These are phyloP conservation scores for Takifugu ocellatus DNA, from an alignment of 2,797 vertebrate genomes.

Conservation along the genomic window DNA sequence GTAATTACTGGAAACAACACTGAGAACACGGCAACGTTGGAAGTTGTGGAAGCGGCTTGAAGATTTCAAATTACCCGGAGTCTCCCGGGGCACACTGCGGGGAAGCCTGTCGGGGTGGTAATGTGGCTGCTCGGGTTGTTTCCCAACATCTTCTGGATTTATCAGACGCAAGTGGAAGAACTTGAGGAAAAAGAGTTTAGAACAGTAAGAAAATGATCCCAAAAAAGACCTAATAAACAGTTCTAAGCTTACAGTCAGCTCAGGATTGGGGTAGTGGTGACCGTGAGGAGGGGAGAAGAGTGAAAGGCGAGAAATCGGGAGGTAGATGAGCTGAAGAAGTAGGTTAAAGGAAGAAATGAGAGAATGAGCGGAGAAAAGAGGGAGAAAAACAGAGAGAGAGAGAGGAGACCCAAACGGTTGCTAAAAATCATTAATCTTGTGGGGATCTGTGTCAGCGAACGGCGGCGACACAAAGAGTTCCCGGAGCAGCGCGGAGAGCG, in stretches of 20 bases:
- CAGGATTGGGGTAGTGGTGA: constrained; percentile 22
- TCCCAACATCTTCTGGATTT: constrained; percentile 41
- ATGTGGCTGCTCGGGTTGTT: constrained; percentile 39
- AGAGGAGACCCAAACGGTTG: constrained; percentile 72
- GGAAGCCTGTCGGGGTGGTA: constrained; percentile 48
- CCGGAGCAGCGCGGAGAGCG: constrained; percentile 93
- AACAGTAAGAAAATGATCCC: background rate
- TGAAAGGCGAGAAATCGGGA: constrained; percentile 20
- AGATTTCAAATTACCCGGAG: constrained; percentile 66
- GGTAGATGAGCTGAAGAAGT: constrained; percentile 26
- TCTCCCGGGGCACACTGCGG: constrained; percentile 54
- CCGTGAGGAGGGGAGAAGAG: constrained; percentile 16
- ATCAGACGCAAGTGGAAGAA: constrained; percentile 13
- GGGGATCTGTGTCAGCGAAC: constrained; percentile 88
- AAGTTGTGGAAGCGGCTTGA: constrained; percentile 64
- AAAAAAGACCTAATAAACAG: constrained; percentile 1
- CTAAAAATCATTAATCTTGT: constrained; percentile 99
- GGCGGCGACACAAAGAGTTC: constrained; percentile 85
- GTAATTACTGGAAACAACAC: constrained; percentile 77
- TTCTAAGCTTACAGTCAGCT: constrained; percentile 5
- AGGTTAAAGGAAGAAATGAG: constrained; percentile 31
- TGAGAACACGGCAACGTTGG: constrained; percentile 68
- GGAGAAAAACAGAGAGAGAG: constrained; percentile 38
- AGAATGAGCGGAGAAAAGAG: constrained; percentile 39
- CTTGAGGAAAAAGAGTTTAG: no score